These are phyloP conservation scores for Poecilia gillii DNA, from an alignment of 2,797 vertebrate genomes.

Conservation along the genomic window DNA sequence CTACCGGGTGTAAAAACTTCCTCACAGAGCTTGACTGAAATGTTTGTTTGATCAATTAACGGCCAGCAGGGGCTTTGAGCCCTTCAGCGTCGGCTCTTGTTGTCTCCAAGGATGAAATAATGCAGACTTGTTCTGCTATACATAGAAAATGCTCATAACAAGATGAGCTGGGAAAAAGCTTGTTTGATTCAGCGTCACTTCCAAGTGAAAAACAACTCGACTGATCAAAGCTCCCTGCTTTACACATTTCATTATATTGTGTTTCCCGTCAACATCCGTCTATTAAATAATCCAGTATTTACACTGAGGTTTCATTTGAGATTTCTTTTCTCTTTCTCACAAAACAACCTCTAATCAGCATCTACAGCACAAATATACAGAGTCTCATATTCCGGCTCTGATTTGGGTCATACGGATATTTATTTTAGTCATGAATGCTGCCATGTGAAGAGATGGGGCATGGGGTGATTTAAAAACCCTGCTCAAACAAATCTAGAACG, in stretches of 20 bases:
- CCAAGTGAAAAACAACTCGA: not conserved
- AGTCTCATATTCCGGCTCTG: slow-evolving; percentile 4
- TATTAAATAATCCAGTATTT: slow-evolving; percentile 21
- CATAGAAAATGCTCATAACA: not conserved
- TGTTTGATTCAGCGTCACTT: slow-evolving; percentile 12
- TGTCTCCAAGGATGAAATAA: not conserved
- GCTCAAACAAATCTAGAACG: not conserved
- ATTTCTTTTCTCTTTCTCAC: slow-evolving; percentile 10
- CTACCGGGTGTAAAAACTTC: slow-evolving; percentile 15
- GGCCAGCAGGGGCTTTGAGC: slow-evolving; percentile 21
- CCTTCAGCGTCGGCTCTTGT: not conserved
- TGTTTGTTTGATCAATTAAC: slow-evolving; percentile 48
- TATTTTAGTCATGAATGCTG: slow-evolving; percentile 9
- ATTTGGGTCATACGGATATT: slow-evolving; percentile 12
- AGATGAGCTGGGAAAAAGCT: not conserved
- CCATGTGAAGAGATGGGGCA: slow-evolving; percentile 1
- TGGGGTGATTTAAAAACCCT: not conserved
- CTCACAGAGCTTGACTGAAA: not conserved
- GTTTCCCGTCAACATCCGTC: slow-evolving; percentile 14
- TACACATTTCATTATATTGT: slow-evolving; percentile 6
- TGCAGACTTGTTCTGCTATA: not conserved
- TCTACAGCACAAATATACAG: slow-evolving; percentile 25
- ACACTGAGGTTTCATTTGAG: slow-evolving; percentile 4
- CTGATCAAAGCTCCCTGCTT: slow-evolving; percentile 9
- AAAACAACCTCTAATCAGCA: slow-evolving; percentile 19